Percentiles rank a stretch among this genome's conserved stretches.
These are phyloP conservation scores for Andrena dorsata DNA, from an alignment of 2,888 invertebrate genomes.

Conservation along the genomic window DNA sequence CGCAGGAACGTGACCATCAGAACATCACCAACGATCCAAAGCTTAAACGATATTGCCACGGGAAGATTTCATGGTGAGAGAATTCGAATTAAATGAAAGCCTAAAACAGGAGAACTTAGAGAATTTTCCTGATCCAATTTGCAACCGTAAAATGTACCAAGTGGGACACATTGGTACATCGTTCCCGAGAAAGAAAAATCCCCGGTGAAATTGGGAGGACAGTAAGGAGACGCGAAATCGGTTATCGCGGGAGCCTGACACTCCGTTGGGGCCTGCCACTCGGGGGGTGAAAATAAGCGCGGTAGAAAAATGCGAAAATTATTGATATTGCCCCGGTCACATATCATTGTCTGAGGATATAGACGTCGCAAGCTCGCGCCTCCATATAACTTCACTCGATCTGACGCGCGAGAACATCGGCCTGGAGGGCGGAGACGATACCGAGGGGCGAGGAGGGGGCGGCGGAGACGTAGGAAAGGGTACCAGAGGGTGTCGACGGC, in stretches of 20 bases:
- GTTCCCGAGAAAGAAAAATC: constrained; percentile 35
- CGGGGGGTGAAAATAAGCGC: constrained; percentile 63
- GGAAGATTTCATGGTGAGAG: not conserved
- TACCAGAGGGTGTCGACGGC: constrained; percentile 79
- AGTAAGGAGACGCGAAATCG: constrained; percentile 64
- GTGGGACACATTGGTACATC: constrained; percentile 24
- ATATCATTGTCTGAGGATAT: constrained; percentile 84
- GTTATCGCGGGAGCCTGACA: constrained; percentile 67
- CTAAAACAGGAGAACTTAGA: not conserved
- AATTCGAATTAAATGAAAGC: not conserved
- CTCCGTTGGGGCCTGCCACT: constrained; percentile 60
- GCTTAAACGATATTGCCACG: not conserved
- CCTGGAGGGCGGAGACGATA: constrained; percentile 46
- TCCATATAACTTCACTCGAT: constrained; percentile 79
- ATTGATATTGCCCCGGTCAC: constrained; percentile 84
- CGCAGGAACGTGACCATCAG: too few species aligned
- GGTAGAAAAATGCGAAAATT: constrained; percentile 84
- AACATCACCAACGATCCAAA: not conserved
- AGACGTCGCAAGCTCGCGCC: constrained; percentile 79
- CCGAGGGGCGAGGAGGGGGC: constrained; percentile 36
- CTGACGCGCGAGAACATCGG: constrained; percentile 68
- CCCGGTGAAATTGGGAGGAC: constrained; percentile 40
- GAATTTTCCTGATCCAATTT: constrained; percentile 8
- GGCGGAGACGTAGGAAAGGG: constrained; percentile 34
- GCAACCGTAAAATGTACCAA: not conserved